These are phyloP conservation scores for Pocota personata DNA, from an alignment of 2,888 invertebrate genomes.

Conservation along the genomic window DNA sequence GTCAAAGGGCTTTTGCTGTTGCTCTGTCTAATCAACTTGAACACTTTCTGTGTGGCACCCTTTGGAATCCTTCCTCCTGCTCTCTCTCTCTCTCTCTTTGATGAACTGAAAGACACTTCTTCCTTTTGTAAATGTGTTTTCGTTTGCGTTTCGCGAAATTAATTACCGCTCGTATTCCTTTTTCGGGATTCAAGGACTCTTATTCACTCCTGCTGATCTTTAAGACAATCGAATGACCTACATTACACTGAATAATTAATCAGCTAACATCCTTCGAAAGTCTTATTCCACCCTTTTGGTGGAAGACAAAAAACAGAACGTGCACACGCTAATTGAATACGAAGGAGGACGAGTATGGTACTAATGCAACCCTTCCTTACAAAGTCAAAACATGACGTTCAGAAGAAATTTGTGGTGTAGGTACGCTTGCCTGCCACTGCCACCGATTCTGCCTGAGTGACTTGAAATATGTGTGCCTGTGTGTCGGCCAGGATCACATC, in stretches of 20 bases:
- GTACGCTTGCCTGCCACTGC: constrained; percentile 22
- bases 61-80: constrained; percentile 19
- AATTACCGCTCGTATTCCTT: constrained; percentile 62
- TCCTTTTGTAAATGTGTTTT: constrained; percentile 30
- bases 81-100: constrained; percentile 5
- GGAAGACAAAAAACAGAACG: constrained; percentile 23
- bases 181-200: constrained; percentile 53
- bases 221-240: constrained; percentile 70
- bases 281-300: constrained; percentile 8
- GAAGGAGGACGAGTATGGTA: neutral
- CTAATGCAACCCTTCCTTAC: constrained; percentile 14
- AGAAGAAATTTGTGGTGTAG: constrained; percentile 47
- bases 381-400: constrained; percentile 31
- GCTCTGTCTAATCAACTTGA: constrained; percentile 61
- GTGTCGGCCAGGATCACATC: constrained; percentile 46
- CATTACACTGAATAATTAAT: constrained; percentile 66
- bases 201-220: constrained; percentile 22
- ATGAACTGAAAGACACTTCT: constrained; percentile 56
- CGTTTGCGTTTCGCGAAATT: constrained; percentile 63
- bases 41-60: constrained; percentile 27
- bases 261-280: constrained; percentile 52
- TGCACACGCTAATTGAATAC: constrained; percentile 67
- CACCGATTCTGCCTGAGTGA: constrained; percentile 15
- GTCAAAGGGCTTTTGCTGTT: constrained; percentile 57
- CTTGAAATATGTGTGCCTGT: neutral